Evolutionary conservation across 2,797 vertebrate species (phyloP), one percentile per base, ranked within the genome.

Genomic region (Hoplostethus mediterraneus): DNA sequence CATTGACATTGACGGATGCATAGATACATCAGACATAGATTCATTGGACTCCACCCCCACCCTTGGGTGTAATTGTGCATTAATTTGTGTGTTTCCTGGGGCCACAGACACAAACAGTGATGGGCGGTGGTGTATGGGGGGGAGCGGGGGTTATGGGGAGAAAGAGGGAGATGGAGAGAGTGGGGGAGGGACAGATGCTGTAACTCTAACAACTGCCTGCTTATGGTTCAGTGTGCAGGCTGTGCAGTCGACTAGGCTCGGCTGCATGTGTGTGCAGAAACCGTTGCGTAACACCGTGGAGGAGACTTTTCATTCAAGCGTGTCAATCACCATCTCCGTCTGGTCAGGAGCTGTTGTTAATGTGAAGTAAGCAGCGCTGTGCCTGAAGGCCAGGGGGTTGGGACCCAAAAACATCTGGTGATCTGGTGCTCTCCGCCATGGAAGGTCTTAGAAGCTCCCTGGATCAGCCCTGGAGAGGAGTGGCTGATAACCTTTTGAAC

Each of bases 401-500:
- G 1, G 21, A 17, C 66, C 67, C 17, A 7, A 2, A 14, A 58
- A 62, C 44, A 40, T 36, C 54, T 65, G 64, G 8, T 25, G 30
- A 67, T 54, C 47, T 51, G 61, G 2, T 36, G 33, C 33, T 33
- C 4, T 33, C 33, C 33, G 4, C 21, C 62, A 73, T 5, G 0
- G 12, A 5, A 33, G 14, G 28, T 72, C 58, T 63, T 3, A 44
- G 28, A 54, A 53, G 58, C 55, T 73, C 69, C 54, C 45, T 74
- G 60, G 77, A 82, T 73, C 61, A 83, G 55, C 30, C 21, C 21
- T 21, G 21, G 21, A 21, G 21, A 72, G 77, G 73, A 45, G 49
- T 59, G 77, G 69, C 62, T 69, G 85, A 89, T 90, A 86, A 89
- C 88, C 87, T 86, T 82, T 78, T 87, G 81, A 90, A 77, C 89